phyloP scores from a whole-genome alignment of 2,888 invertebrate genomes.

The Alsophila aescularia region DNA sequence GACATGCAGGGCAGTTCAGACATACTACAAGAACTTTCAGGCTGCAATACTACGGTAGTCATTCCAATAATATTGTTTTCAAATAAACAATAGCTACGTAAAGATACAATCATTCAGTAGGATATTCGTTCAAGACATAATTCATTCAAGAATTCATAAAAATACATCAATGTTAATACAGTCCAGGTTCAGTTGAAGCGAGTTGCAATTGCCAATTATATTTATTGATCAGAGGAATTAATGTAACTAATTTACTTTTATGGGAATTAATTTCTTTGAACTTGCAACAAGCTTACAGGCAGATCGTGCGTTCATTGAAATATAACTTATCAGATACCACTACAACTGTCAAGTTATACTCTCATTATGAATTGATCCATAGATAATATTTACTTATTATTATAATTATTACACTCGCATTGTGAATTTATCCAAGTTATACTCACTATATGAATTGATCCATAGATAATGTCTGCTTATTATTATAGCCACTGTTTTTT shows the following conservation, averaged over 20 bases:
- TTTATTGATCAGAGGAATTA: no score
- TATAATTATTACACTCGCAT: no score
- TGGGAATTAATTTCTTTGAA: background rate
- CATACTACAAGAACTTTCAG: constrained; percentile 32
- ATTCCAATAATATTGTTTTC: constrained; percentile 35
- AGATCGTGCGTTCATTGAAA: background rate
- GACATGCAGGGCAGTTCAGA: constrained; percentile 50
- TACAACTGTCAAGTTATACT: no score
- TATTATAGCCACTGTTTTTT: no score
- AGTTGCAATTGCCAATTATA: background rate
- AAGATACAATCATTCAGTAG: constrained; percentile 6
- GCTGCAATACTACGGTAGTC: constrained; percentile 41
- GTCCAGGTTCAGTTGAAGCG: background rate
- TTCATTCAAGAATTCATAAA: background rate
- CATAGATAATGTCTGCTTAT: no score
- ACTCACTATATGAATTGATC: no score
- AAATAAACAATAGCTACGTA: constrained; percentile 26
- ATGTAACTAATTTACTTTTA: no score
- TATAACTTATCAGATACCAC: no score
- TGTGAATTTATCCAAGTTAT: no score
- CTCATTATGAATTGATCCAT: no score
- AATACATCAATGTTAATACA: no score
- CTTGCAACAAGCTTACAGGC: background rate
- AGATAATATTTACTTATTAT: no score
- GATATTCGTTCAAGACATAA: background rate